Base-by-base conservation (phyloP, 2,888 invertebrate species). In the Andrena trimmerana region DNA sequence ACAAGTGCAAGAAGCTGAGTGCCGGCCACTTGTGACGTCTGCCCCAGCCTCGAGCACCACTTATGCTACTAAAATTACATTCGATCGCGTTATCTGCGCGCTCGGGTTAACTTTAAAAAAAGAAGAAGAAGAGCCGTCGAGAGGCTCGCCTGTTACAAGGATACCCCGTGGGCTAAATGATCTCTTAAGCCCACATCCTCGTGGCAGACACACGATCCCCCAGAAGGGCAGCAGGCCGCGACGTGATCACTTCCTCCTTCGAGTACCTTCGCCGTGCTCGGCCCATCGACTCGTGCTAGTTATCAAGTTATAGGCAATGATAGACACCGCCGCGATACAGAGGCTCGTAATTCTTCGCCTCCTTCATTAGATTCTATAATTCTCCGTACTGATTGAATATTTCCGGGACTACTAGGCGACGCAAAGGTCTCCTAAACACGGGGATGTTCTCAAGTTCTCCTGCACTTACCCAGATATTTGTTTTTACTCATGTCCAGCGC, bases 1-100 rank as follows among this genome's bases (percentile, higher is more conserved):
- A 90, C 91, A 92, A 92, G 92, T 91, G 92, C 91, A 91, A 91
- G 90, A 91, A 91, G 88, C 83, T 88, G 89, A 84, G 88, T 90
- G 81, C 88, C 85, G 85, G 84, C 90, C 91, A 92, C 93, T 93
- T 89, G 92, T 93, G 93, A 94, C 94, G 94, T 94, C 94, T 94
- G 93, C 92, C 42, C 89, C 82, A 85, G 90, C 24, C 57, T 94
- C 94, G 90, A 94, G 94, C 92, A 90, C 88, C 93, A 94, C 94
- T 94, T 93, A 93, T 93, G 93, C 92, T 92, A 93, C 94, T 94
- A 94, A 94, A 94, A 94, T 94, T 93, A 94, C 92, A 93, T 92
- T 93, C 93, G 92, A 92, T 93, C 92, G 92, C 90, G 91, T 92
- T 93, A 92, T 93, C 93, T 92, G 27, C 24, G 88, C 87, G 88